Base-by-base conservation (phyloP, 1,140 invertebrate species). In the Drosophila sulfurigaster region DNA sequence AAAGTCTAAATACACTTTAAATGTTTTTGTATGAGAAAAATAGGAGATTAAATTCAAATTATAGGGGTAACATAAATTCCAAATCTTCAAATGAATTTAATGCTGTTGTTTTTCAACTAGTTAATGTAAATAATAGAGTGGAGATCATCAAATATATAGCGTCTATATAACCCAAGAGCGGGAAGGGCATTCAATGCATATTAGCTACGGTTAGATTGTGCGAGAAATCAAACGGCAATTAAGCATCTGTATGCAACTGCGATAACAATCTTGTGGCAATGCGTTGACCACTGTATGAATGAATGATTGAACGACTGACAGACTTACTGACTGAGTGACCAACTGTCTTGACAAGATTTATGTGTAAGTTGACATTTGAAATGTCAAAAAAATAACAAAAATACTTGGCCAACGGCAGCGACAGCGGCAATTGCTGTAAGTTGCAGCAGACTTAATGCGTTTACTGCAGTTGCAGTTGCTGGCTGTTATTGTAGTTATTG, bases 191-290 rank as follows among this genome's bases (percentile, higher is more conserved):
- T 57, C 30, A 30, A 1, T 13, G 20, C 62, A 59, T 45, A 62
- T 38, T 76, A 54, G 49, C 54, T 68, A 58, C 30, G 30, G 43
- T 16, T 43, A 32, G 10, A 45, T 48, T 56, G 38, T 49, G 28
- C 49, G 49, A 70, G 59, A 75, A 78, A 90, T 90, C 80, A 82
- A 78, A 69, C 67, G 59, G 75, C 87, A 90, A 90, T 90, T 90
- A 90, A 91, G 82, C 73, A 65, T 75, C 65, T 77, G 71, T 81
- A 63, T 71, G 76, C 74, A 81, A 78, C 51, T 41, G 60, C 74
- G 87, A 91, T 91, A 88, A 82, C 70, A 83, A 87, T 83, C 85
- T 78, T 62, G 46, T 80, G 68, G 79, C 79, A 82, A 82, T 66
- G 82, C 83, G 83, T 62, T 88, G 74, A 57, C 66, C 74, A 66